Percentiles rank a stretch among this genome's conserved stretches.
These are phyloP conservation scores for Urocolius indicus DNA, from an alignment of 2,113 vertebrate genomes.

Conservation along the genomic window DNA sequence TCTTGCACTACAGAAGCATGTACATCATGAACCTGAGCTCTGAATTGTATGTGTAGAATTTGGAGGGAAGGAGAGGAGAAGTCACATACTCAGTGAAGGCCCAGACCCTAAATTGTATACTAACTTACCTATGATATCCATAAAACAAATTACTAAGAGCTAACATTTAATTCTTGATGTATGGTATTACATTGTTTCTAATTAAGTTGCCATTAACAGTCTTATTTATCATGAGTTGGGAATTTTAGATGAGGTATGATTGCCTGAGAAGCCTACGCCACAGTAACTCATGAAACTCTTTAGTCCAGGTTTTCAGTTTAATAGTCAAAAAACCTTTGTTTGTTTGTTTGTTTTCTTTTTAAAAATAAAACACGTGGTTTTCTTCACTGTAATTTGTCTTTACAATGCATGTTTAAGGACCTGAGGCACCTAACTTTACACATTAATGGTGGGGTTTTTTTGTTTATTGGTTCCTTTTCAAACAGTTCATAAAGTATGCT, in stretches of 20 bases:
- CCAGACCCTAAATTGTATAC: neutral
- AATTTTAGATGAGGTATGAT: neutral
- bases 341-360: neutral
- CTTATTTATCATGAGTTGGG: neutral
- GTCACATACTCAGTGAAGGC: neutral
- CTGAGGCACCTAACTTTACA: neutral
- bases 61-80: accelerated
- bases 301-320: neutral
- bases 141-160: neutral
- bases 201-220: neutral
- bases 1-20: neutral
- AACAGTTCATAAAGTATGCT: neutral
- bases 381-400: constrained; percentile 1
- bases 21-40: accelerated
- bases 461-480: neutral
- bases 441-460: neutral
- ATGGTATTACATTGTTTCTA: neutral
- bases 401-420: neutral
- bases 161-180: neutral
- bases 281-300: neutral
- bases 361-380: constrained; percentile 15
- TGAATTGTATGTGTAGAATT: neutral
- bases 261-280: neutral
- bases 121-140: neutral
- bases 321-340: neutral